Evolutionary conservation across 2,888 invertebrate species (phyloP).

Genomic region (Microdon myrmicae): DNA sequence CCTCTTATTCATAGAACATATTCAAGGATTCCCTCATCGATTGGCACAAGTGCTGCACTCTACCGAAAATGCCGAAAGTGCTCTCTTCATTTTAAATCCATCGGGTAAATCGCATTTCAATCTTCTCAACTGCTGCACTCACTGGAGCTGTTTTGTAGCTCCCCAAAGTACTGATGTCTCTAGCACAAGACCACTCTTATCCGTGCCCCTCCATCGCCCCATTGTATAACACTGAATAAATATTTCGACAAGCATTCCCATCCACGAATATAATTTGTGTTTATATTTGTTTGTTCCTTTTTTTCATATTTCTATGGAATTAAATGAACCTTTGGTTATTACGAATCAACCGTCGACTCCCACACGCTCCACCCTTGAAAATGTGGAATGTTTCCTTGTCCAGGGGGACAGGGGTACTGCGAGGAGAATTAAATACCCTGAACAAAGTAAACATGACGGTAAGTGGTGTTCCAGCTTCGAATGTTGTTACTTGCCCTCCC

Average conservation of each 20-base stretch:
- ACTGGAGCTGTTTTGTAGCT: too few species aligned
- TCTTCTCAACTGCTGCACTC: constrained; percentile 16
- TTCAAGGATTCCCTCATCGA: too few species aligned
- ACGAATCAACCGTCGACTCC: constrained; percentile 24
- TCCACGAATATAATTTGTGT: constrained; percentile 36
- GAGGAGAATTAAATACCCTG: too few species aligned
- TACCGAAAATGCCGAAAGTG: too few species aligned
- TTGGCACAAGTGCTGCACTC: too few species aligned
- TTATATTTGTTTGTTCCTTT: constrained; percentile 18
- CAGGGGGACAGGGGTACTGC: too few species aligned
- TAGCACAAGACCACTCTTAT: constrained; percentile 11
- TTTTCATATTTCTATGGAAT: constrained; percentile 50
- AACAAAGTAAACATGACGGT: too few species aligned
- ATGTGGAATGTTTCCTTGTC: too few species aligned
- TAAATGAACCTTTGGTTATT: constrained; percentile 51
- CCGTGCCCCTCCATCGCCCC: neutral
- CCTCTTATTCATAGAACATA: too few species aligned
- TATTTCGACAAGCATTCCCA: constrained; percentile 44
- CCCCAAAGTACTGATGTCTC: neutral
- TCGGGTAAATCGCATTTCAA: constrained; percentile 30
- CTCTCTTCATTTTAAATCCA: constrained; percentile 36
- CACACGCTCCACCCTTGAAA: constrained; percentile 11
- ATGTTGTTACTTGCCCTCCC: neutral
- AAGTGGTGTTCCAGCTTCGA: neutral
- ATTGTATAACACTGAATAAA: constrained; percentile 35